A percentile compares a stretch with the other conserved stretches of the same genome.
phyloP scores from a whole-genome alignment of 2,797 vertebrate species.

The Oreortyx pictus region DNA sequence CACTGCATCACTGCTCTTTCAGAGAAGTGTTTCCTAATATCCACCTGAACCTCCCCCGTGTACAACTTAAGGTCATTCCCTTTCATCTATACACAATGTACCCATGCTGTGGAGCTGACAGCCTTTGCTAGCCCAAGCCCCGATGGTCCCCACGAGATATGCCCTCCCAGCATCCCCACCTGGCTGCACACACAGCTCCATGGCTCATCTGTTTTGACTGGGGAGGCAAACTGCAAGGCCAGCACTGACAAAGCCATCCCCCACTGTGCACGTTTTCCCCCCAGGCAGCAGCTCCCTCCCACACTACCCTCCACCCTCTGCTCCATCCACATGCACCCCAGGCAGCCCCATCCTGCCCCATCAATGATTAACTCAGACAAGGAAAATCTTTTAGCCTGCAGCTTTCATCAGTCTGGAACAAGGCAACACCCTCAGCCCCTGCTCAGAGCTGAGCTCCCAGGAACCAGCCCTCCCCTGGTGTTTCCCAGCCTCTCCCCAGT shows the following conservation, averaged over 20 bases:
- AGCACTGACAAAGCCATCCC: neutral
- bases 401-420: neutral
- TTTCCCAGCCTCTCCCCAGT: neutral
- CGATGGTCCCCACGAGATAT: neutral
- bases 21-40: too few relatives aligned
- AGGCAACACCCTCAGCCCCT: neutral
- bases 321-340: neutral
- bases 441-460: neutral
- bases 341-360: conserved; percentile 8
- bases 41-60: too few relatives aligned
- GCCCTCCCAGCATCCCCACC: neutral
- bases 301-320: neutral
- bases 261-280: conserved; percentile 23
- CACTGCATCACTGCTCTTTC: too few relatives aligned
- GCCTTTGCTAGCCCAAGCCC: neutral
- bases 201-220: conserved; percentile 71
- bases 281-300: neutral
- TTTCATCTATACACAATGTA: too few relatives aligned
- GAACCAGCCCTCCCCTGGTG: neutral
- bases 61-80: too few relatives aligned
- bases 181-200: conserved; percentile 4
- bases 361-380: conserved; percentile 34
- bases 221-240: conserved; percentile 55
- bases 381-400: too few relatives aligned
- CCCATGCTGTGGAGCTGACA: neutral